phyloP scores from a whole-genome alignment of 2,797 vertebrate species.

The Triplophysa bombifrons region DNA sequence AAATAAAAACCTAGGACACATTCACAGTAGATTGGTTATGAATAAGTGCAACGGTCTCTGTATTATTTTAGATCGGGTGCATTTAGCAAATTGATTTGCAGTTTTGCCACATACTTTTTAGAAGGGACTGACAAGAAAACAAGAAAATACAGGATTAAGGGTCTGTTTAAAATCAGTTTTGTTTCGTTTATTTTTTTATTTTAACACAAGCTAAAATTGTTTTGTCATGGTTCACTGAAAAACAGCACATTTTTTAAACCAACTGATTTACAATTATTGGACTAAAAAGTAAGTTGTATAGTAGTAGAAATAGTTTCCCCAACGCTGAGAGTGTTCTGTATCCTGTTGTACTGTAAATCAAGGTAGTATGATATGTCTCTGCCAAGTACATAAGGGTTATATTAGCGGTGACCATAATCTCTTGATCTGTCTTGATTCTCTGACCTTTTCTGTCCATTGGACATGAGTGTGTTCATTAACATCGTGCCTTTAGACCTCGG shows the following conservation, averaged over 20 bases:
- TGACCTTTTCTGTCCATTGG: slow-evolving; percentile 9
- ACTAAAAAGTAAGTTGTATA: background rate
- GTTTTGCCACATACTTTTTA: background rate
- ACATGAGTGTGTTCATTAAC: slow-evolving; percentile 24
- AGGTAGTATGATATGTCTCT: background rate
- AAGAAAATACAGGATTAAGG: background rate
- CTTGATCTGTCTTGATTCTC: slow-evolving; percentile 1
- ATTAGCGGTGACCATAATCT: background rate
- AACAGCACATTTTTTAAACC: too few relatives aligned
- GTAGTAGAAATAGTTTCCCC: background rate
- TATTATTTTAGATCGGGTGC: background rate
- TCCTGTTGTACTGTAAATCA: background rate
- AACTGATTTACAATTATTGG: background rate
- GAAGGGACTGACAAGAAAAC: background rate
- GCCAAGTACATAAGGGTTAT: background rate
- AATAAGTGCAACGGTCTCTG: too few relatives aligned
- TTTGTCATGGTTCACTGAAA: too few relatives aligned
- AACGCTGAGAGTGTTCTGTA: background rate
- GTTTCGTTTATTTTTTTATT: too few relatives aligned
- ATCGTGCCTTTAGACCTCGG: background rate
- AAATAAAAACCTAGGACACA: slow-evolving; percentile 1
- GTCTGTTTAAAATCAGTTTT: background rate
- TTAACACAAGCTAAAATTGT: too few relatives aligned
- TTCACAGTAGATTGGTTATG: background rate
- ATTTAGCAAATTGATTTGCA: background rate